phyloP scores from a whole-genome alignment of 2,797 vertebrate genomes.

The Sebastes diaconus region DNA sequence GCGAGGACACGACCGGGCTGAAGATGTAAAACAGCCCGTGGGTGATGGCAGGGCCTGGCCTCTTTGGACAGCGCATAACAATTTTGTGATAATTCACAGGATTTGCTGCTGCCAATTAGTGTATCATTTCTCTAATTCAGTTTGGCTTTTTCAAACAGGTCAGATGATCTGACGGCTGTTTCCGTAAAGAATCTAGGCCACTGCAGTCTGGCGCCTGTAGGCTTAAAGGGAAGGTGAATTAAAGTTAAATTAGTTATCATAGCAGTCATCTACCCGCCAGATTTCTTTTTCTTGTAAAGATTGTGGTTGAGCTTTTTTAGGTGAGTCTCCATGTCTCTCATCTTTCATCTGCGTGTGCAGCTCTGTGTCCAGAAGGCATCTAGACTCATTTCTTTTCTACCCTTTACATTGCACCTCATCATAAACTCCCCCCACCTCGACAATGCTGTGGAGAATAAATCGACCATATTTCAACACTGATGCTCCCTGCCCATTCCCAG shows the following conservation, averaged over 20 bases:
- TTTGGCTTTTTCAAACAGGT: slow-evolving; percentile 42
- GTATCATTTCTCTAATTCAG: slow-evolving; percentile 34
- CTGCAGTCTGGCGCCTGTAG: slow-evolving; percentile 67
- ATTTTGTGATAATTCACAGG: slow-evolving; percentile 21
- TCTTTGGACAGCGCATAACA: slow-evolving; percentile 36
- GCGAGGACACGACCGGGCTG: slow-evolving; percentile 54
- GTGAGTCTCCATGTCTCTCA: slow-evolving; percentile 72
- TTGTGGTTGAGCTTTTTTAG: slow-evolving; percentile 58
- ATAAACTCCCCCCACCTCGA: slow-evolving; percentile 69
- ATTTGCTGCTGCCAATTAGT: slow-evolving; percentile 33
- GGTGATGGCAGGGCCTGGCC: slow-evolving; percentile 50
- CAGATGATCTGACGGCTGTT: slow-evolving; percentile 41
- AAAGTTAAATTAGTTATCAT: slow-evolving; percentile 83
- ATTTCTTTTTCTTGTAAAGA: slow-evolving; percentile 65
- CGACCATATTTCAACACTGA: slow-evolving; percentile 74
- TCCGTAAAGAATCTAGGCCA: slow-evolving; percentile 75
- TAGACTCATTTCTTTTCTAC: slow-evolving; percentile 85
- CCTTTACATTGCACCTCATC: slow-evolving; percentile 85
- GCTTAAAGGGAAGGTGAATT: slow-evolving; percentile 74
- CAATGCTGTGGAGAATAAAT: slow-evolving; percentile 78
- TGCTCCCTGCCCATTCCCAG: slow-evolving; percentile 70
- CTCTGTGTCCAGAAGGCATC: slow-evolving; percentile 83
- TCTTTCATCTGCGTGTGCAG: slow-evolving; percentile 73
- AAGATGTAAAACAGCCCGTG: slow-evolving; percentile 50
- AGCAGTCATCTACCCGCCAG: slow-evolving; percentile 66